Evolutionary conservation across 2,113 vertebrate species (phyloP).

Genomic region (Gavialis gangeticus): DNA sequence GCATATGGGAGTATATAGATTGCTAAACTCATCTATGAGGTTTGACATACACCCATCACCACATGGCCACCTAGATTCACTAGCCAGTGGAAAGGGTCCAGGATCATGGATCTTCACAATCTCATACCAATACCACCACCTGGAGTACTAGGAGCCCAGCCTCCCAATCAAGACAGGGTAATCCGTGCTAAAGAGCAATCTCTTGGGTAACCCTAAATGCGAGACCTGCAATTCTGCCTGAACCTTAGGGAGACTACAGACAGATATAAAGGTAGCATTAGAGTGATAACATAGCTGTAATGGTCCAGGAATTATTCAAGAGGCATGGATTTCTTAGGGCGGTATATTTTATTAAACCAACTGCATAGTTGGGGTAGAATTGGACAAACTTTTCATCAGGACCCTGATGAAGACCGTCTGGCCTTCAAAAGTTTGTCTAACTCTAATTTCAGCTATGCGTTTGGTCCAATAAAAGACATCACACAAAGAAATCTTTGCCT

Average conservation of each 20-base stretch:
- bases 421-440: too few relatives aligned
- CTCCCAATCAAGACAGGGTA: too few relatives aligned
- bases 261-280: background rate
- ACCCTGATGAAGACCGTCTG: too few relatives aligned
- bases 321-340: too few relatives aligned
- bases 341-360: too few relatives aligned
- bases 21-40: background rate
- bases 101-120: background rate
- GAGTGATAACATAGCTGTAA: too few relatives aligned
- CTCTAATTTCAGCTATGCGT: too few relatives aligned
- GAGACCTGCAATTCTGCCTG: background rate
- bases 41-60: background rate
- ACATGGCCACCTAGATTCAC: background rate
- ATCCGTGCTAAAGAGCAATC: background rate
- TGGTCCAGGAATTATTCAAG: too few relatives aligned
- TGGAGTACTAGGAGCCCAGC: background rate
- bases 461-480: too few relatives aligned
- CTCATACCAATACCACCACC: background rate
- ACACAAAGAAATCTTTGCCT: too few relatives aligned
- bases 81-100: background rate
- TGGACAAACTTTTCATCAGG: too few relatives aligned
- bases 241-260: background rate
- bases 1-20: conserved; percentile 43
- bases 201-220: background rate
- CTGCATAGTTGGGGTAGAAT: too few relatives aligned